A percentile compares a stretch with the other conserved stretches of the same genome.
Conservation (phyloP, 37 sponge, comb jelly and placozoan genomes). For the Ianthella basta region DNA sequence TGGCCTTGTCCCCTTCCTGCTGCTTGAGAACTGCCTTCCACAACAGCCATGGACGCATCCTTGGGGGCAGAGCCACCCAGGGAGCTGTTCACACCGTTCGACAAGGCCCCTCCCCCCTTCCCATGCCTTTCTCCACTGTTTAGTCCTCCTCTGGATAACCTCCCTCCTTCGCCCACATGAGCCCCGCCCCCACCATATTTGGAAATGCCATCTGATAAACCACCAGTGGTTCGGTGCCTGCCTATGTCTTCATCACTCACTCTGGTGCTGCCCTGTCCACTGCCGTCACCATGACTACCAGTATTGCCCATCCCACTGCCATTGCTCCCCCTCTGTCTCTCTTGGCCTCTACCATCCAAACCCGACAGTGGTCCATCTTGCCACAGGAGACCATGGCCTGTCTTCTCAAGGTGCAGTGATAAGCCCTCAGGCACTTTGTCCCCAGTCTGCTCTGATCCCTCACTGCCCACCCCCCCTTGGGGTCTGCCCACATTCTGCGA, state of each 20-base stretch:
- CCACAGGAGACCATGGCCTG: not conserved
- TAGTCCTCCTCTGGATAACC: not conserved
- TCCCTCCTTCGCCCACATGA: not conserved
- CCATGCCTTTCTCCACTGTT: not conserved
- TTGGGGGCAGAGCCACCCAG: not conserved
- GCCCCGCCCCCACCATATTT: not conserved
- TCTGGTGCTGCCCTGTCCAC: not conserved
- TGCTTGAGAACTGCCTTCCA: no score
- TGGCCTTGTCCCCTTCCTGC: not conserved
- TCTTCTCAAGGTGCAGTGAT: not conserved
- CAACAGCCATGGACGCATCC: no score
- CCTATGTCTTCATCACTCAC: not conserved
- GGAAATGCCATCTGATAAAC: no score
- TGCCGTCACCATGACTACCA: not conserved
- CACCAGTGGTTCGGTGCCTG: not conserved
- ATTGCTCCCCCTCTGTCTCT: not conserved
- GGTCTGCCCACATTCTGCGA: not conserved
- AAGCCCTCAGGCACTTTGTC: not conserved
- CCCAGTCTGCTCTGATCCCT: conserved; percentile 17
- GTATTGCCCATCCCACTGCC: not conserved
- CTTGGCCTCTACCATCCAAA: not conserved
- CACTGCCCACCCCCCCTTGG: conserved; percentile 4
- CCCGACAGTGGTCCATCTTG: not conserved
- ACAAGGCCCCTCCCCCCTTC: not conserved
- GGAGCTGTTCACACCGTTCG: not conserved